Percentiles rank a stretch among this genome's conserved stretches.
These are phyloP conservation scores for Pavo muticus DNA, from an alignment of 2,113 vertebrate species.

Conservation along the genomic window DNA sequence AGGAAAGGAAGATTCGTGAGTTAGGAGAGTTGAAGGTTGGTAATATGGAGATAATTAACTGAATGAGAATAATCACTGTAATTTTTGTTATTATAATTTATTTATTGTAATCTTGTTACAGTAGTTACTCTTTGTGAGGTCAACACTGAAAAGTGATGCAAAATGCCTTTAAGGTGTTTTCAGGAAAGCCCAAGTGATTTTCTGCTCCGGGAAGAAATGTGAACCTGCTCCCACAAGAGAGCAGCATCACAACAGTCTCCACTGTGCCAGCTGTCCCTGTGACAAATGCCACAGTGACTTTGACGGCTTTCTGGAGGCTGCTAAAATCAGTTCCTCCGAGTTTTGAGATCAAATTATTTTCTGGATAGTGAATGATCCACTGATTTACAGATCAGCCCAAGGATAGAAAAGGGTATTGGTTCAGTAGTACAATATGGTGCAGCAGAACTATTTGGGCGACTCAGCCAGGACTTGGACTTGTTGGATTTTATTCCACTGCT, in stretches of 20 bases:
- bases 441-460: background rate
- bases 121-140: background rate
- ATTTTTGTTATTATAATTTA: background rate
- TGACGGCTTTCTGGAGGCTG: slow-evolving; percentile 1
- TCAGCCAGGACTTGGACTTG: background rate
- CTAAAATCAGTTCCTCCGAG: background rate
- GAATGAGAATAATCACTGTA: background rate
- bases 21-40: background rate
- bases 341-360: background rate
- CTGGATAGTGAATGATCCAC: background rate
- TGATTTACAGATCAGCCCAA: background rate
- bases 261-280: background rate
- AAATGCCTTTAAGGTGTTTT: background rate
- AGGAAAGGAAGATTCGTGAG: background rate
- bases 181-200: background rate
- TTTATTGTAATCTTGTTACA: background rate
- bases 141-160: background rate
- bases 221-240: background rate
- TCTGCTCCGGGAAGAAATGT: background rate
- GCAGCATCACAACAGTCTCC: background rate
- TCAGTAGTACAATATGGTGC: background rate
- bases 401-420: background rate
- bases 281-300: slow-evolving; percentile 2
- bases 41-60: background rate
- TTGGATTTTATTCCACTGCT: background rate